Conservation (phyloP, 2,888 invertebrate species). For the Pristionchus maxplancki region DNA sequence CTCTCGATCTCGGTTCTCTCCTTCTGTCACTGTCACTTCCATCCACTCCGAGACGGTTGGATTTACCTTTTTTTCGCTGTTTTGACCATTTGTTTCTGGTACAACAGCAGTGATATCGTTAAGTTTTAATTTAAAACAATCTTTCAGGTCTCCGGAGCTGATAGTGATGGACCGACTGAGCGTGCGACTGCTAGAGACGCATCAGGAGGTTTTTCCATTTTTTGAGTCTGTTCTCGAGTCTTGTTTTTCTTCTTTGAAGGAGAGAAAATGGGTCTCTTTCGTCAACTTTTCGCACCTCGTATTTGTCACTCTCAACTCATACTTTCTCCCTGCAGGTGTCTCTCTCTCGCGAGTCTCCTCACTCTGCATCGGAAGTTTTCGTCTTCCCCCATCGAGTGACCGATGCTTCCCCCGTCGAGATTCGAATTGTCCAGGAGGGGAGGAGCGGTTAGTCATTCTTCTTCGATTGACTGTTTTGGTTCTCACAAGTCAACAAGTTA, state of each 20-base stretch:
- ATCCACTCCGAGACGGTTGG: neutral
- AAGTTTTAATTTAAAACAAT: too few relatives aligned
- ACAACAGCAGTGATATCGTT: too few relatives aligned
- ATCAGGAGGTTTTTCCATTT: neutral
- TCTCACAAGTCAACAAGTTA: neutral
- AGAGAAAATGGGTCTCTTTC: too few relatives aligned
- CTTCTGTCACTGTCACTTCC: neutral
- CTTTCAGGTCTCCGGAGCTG: neutral
- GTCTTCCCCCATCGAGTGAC: constrained; percentile 16
- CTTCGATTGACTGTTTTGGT: neutral
- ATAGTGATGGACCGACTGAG: constrained; percentile 24
- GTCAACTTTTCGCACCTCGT: neutral
- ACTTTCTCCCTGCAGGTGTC: neutral
- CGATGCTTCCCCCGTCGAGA: neutral
- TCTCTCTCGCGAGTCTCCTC: neutral
- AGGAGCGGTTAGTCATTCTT: constrained; percentile 20
- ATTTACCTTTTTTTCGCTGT: neutral
- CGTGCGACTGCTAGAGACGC: constrained; percentile 1
- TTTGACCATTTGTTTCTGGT: too few relatives aligned
- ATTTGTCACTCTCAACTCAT: neutral
- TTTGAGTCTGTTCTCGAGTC: too few relatives aligned
- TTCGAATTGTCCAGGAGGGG: neutral
- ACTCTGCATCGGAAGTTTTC: neutral
- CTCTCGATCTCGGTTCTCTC: constrained; percentile 28
- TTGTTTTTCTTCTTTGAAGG: too few relatives aligned